Evolutionary conservation across 2,797 vertebrate species (phyloP), one percentile per base, ranked within the genome.

Genomic region (Nyctalus aviator): DNA sequence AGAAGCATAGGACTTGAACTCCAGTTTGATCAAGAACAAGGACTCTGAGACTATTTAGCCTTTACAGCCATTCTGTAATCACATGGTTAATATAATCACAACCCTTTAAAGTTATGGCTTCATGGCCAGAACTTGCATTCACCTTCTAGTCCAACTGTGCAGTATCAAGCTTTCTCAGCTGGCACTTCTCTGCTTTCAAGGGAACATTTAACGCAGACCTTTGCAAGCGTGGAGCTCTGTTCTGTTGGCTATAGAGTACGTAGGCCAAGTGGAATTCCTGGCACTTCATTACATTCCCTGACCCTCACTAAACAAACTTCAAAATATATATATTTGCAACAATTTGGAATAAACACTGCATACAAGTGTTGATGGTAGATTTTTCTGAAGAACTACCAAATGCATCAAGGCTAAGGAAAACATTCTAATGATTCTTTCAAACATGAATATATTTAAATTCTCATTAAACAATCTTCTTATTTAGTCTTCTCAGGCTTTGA

Each of bases 381-480:
- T 96, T 96, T 96, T 94, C 92, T 95, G 88, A 97, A 97, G 93
- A 97, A 83, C 81, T 77, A 97, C 96, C 95, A 96, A 97, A 95
- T 97, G 79, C 84, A 96, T 95, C 94, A 90, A 84, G 88, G 81
- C 69, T 94, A 97, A 96, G 84, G 81, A 92, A 96, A 95, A 95
- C 91, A 97, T 95, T 95, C 88, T 97, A 96, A 94, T 96, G 94
- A 96, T 94, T 97, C 94, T 96, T 97, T 97, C 92, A 97, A 97
- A 96, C 90, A 96, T 32, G 84, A 90, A 86, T 90, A 87, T 96
- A 95, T 96, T 96, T 91, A 96, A 97, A 94, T 95, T 94, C 76
- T 76, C 71, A 30, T 92, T 96, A 96, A 97, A 96, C 88, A 96
- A 72, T 95, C 88, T 96, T 97, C 94, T 93, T 96, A 96, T 96